Conservation (phyloP, 2,888 invertebrate genomes). For the Eupeodes latifasciatus region DNA sequence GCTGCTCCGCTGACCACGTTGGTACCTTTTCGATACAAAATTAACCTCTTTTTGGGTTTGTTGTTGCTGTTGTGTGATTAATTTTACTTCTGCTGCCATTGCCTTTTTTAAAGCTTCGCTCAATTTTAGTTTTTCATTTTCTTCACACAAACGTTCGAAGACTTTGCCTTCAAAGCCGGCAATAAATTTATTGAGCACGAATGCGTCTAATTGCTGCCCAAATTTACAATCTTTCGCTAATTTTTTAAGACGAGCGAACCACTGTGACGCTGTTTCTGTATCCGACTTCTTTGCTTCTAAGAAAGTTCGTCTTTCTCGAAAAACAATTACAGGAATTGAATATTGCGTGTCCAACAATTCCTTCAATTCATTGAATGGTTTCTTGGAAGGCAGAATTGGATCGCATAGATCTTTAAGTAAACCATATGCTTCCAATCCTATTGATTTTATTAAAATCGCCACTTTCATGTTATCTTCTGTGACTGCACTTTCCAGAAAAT, state of each 20-base stretch:
- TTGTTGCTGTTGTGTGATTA: neutral
- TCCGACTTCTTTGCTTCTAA: slow-evolving; percentile 13
- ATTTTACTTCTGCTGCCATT: slow-evolving; percentile 29
- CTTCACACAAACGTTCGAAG: slow-evolving; percentile 7
- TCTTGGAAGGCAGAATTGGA: neutral
- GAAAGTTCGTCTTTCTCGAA: slow-evolving; percentile 25
- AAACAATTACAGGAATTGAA: neutral
- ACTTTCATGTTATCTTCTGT: neutral
- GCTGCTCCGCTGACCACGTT: slow-evolving; percentile 16
- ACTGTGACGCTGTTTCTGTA: slow-evolving; percentile 4
- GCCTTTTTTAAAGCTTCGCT: slow-evolving; percentile 1
- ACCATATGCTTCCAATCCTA: neutral
- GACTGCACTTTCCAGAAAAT: neutral
- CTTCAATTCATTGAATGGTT: neutral
- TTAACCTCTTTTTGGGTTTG: slow-evolving; percentile 26
- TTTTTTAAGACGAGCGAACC: slow-evolving; percentile 15
- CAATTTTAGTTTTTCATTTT: slow-evolving; percentile 20
- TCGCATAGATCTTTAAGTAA: neutral
- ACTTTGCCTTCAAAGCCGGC: neutral
- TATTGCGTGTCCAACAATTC: neutral
- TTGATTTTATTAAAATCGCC: neutral
- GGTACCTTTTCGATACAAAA: slow-evolving; percentile 19
- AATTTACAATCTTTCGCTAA: slow-evolving; percentile 18
- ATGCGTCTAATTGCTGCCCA: slow-evolving; percentile 11
- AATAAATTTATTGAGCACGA: neutral